phyloP scores from a whole-genome alignment of 2,113 vertebrate genomes.

The Stictonetta naevosa region DNA sequence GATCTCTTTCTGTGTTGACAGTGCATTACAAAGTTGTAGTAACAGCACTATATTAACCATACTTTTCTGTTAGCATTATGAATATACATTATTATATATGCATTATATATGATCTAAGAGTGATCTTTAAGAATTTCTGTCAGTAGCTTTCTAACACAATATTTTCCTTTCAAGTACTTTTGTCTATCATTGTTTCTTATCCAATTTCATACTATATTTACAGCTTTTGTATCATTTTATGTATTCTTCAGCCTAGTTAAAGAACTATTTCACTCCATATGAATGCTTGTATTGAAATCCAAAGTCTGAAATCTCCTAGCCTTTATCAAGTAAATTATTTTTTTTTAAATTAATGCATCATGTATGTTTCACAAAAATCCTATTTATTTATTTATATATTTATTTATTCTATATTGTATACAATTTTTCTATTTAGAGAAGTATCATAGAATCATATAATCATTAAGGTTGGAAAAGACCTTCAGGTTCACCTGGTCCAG shows the following conservation, averaged over 20 bases:
- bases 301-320: background rate
- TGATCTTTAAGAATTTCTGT: background rate
- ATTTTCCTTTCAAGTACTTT: background rate
- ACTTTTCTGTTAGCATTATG: background rate
- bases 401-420: background rate
- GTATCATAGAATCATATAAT: too few relatives aligned
- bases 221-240: background rate
- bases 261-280: background rate
- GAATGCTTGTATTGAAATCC: background rate
- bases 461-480: too few relatives aligned
- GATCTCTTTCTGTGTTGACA: background rate
- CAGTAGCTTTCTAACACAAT: background rate
- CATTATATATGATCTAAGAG: background rate
- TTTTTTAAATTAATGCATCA: background rate
- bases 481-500: too few relatives aligned
- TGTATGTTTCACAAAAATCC: background rate
- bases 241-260: background rate
- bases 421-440: background rate
- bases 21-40: background rate
- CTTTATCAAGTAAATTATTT: too few relatives aligned
- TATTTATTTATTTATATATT: background rate
- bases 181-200: background rate
- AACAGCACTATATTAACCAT: background rate
- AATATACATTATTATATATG: background rate
- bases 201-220: background rate